Base-by-base conservation (phyloP, 2,797 vertebrate genomes). In the Salmo trutta region DNA sequence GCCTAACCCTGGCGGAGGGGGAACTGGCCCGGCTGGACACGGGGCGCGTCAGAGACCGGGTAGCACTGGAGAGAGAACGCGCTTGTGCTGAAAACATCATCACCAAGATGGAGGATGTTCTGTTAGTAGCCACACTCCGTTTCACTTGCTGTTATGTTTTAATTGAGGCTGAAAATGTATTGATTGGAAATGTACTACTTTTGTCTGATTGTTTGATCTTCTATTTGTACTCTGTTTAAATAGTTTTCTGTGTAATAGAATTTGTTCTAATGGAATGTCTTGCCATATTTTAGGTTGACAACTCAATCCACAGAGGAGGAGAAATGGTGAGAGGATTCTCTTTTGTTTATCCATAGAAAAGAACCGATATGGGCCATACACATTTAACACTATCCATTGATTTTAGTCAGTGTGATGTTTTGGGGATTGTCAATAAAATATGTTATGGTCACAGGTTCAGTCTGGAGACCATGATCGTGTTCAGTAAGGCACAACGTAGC, bases 81-180 rank as follows among this genome's bases (percentile, higher is more conserved):
- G 93, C 92, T 0, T 98, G 95, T 73, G 97, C 98, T 0, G 98
- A 99, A 82, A 96, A 96, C 88, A 97, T 99, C 65, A 86, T 99
- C 33, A 86, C 93, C 75, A 99, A 98, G 88, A 97, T 99, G 59
- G 97, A 99, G 83, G 98, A 99, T 74, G 92, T 99, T 59, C 85
- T 99, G 98, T 99, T 88, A 97, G 97, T 93, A 79, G n/a, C n/a
- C 15, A 21, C 7, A 72, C 16, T 78, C 75, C 7, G 19, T 59
- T 47, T 47, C 10, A 10, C 10, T 47, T 41, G 36, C 7, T 8
- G 36, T 7, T 8, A 8, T 8, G 1, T 41, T 41, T 41, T 8
- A 8, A 8, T 41, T 41, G 36, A 41, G 36, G 36, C 36, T 41
- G 36, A 41, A 8, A 10, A 41, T 41, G 2, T 41, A 41, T 41